Conservation (phyloP, 2,113 vertebrate species). For the Elephantulus edwardii region DNA sequence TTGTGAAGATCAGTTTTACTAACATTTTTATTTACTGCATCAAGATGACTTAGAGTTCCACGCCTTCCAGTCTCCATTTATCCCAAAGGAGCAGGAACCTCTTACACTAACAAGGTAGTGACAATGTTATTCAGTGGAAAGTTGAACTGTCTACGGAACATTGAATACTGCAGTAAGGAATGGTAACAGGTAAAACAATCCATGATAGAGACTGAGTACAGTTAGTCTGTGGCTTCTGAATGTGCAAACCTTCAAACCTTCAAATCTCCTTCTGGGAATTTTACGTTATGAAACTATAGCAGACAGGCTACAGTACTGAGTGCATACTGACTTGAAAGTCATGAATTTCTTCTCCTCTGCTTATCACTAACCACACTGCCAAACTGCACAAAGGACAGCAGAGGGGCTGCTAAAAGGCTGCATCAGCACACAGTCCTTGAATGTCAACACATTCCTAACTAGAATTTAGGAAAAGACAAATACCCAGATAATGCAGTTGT, state of each 20-base stretch:
- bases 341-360: background rate
- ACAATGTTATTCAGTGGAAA: background rate
- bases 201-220: background rate
- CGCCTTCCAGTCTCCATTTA: background rate
- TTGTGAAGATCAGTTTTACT: slow-evolving; percentile 32
- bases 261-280: background rate
- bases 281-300: background rate
- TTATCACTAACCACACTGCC: background rate
- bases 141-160: background rate
- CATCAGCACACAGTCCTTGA: background rate
- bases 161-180: background rate
- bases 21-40: background rate
- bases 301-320: background rate
- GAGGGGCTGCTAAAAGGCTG: background rate
- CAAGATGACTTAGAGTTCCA: background rate
- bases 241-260: background rate
- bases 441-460: background rate
- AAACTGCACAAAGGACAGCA: background rate
- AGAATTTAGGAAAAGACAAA: background rate
- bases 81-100: background rate
- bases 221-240: background rate
- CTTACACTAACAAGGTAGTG: background rate
- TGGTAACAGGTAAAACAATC: background rate
- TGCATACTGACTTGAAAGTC: background rate
- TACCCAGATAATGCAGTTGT: background rate